Evolutionary conservation across 2,888 invertebrate genomes (phyloP).

Genomic region (Lottia gigantea): DNA sequence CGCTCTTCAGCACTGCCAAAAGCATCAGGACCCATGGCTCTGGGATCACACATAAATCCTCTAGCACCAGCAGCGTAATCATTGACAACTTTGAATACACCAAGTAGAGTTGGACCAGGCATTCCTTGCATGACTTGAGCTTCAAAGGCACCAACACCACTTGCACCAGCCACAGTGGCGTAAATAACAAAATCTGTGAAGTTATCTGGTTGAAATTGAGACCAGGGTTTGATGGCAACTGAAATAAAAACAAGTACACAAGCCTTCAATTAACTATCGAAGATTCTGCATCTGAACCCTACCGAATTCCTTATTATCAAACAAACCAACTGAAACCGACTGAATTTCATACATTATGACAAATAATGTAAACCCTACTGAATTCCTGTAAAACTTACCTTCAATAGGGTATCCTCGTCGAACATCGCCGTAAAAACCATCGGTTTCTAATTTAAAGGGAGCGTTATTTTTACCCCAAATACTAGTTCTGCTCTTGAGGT

Average conservation of each 20-base stretch:
- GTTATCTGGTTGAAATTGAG: conserved; percentile 2
- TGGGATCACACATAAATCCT: not conserved
- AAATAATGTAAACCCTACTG: no score
- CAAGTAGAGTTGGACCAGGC: not conserved
- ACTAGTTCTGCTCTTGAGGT: conserved; percentile 24
- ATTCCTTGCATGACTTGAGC: not conserved
- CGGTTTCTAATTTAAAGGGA: conserved; percentile 32
- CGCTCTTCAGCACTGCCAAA: conserved; percentile 2
- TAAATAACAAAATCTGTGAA: conserved; percentile 14
- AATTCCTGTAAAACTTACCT: conserved; percentile 14
- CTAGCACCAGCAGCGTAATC: not conserved
- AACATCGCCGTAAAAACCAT: conserved; percentile 18
- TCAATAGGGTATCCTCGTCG: conserved; percentile 21
- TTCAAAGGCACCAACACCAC: not conserved
- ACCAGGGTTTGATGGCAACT: conserved; percentile 15
- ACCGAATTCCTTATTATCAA: no score
- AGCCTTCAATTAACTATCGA: no score
- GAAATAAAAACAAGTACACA: not conserved
- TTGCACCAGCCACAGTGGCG: not conserved
- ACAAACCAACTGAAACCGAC: no score
- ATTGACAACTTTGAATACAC: not conserved
- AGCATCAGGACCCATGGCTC: conserved; percentile 10
- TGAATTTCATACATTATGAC: no score
- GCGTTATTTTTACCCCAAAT: conserved; percentile 26
- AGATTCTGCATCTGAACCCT: no score